phyloP scores from a whole-genome alignment of 2,113 vertebrate species.

The Zosterops hypoxanthus region DNA sequence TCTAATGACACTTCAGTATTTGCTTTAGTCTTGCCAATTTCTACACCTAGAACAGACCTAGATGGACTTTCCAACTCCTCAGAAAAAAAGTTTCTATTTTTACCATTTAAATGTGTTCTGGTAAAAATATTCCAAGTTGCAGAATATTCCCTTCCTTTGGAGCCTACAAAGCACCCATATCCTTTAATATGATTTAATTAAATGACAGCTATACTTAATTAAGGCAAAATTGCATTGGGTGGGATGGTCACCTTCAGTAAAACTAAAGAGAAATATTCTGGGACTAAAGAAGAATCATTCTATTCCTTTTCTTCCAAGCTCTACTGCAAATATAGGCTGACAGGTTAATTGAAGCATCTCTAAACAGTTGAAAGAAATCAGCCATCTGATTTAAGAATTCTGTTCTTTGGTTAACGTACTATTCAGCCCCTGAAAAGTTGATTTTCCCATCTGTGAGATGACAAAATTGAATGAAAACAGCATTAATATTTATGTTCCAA shows the following conservation, averaged over 20 bases:
- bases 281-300: background rate
- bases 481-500: constrained; percentile 45
- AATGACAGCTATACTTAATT: background rate
- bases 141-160: background rate
- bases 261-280: background rate
- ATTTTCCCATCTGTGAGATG: constrained; percentile 26
- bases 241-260: background rate
- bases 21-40: background rate
- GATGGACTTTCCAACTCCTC: background rate
- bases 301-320: background rate
- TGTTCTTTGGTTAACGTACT: background rate
- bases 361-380: background rate
- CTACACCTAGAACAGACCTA: background rate
- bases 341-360: constrained; percentile 13
- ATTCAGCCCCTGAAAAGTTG: constrained; percentile 36
- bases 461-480: constrained; percentile 12
- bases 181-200: background rate
- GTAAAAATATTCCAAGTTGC: background rate
- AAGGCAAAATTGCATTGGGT: background rate
- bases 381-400: background rate
- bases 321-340: background rate
- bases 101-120: background rate
- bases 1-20: background rate
- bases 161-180: background rate
- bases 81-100: background rate